phyloP scores from a whole-genome alignment of 2,797 vertebrate genomes.

The Poeciliopsis paucimaculata region DNA sequence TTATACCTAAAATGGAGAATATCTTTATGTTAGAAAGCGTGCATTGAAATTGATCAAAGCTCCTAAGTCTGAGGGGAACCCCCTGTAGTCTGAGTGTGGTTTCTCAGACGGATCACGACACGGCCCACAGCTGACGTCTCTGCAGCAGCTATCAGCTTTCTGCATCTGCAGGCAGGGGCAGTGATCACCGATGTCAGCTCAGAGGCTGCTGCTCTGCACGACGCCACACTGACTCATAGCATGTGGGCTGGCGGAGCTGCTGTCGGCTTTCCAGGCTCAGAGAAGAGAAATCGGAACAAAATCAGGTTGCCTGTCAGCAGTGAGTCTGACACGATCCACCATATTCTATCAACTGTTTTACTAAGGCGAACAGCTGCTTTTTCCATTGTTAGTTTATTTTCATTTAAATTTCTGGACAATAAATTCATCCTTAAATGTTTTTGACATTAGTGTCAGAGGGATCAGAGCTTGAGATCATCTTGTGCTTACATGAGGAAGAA shows the following conservation, averaged over 20 bases:
- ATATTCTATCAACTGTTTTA: not conserved
- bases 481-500: not conserved
- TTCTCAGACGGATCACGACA: conserved; percentile 17
- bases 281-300: conserved; percentile 3
- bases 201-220: conserved; percentile 38
- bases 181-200: conserved; percentile 40
- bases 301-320: not conserved
- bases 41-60: conserved; percentile 11
- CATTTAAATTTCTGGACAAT: too few species aligned
- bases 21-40: not conserved
- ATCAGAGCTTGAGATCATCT: not conserved
- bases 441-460: not conserved
- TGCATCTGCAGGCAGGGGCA: conserved; percentile 35
- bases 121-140: conserved; percentile 17
- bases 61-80: not conserved
- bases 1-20: not conserved
- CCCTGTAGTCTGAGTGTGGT: conserved; percentile 9
- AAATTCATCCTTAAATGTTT: not conserved
- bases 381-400: not conserved
- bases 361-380: not conserved
- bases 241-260: conserved; percentile 31
- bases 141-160: conserved; percentile 22
- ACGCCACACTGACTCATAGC: conserved; percentile 32
- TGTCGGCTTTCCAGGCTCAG: conserved; percentile 25
- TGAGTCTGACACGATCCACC: not conserved